Conservation (phyloP, 2,113 vertebrate species). For the Colistium nudipinnis region DNA sequence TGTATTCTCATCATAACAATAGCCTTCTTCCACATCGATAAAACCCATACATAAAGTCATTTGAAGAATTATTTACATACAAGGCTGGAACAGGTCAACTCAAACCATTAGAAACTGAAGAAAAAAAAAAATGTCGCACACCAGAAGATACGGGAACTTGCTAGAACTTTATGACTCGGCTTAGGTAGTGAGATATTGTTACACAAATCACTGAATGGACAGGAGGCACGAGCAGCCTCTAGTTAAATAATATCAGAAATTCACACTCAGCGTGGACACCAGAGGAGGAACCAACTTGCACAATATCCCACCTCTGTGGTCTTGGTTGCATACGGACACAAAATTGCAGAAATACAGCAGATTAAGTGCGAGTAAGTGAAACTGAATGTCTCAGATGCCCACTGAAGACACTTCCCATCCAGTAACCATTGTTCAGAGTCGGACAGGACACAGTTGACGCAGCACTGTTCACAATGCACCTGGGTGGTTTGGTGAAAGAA, state of each 20-base stretch:
- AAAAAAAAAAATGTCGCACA: constrained; percentile 33
- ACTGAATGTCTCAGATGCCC: constrained; percentile 1
- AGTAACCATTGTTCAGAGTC: not conserved
- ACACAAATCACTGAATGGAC: constrained; percentile 40
- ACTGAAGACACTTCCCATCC: constrained; percentile 1
- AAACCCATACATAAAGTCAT: constrained; percentile 73
- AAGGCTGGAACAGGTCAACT: constrained; percentile 59
- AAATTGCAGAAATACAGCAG: constrained; percentile 30
- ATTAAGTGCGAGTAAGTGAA: constrained; percentile 9
- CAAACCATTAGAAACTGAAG: constrained; percentile 42
- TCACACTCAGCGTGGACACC: constrained; percentile 10
- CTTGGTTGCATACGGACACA: constrained; percentile 35
- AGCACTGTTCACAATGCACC: constrained; percentile 15
- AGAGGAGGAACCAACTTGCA: constrained; percentile 13
- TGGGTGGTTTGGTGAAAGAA: constrained; percentile 12
- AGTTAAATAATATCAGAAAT: constrained; percentile 33
- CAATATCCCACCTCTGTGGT: constrained; percentile 2
- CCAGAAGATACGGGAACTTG: constrained; percentile 31
- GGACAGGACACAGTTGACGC: constrained; percentile 1
- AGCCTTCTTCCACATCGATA: constrained; percentile 59
- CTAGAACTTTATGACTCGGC: constrained; percentile 11
- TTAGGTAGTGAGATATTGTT: constrained; percentile 33
- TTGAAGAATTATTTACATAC: constrained; percentile 77
- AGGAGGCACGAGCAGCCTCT: constrained; percentile 19
- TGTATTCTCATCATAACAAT: constrained; percentile 59